phyloP scores from a whole-genome alignment of 2,888 invertebrate genomes.

The Euzetes globulus region DNA sequence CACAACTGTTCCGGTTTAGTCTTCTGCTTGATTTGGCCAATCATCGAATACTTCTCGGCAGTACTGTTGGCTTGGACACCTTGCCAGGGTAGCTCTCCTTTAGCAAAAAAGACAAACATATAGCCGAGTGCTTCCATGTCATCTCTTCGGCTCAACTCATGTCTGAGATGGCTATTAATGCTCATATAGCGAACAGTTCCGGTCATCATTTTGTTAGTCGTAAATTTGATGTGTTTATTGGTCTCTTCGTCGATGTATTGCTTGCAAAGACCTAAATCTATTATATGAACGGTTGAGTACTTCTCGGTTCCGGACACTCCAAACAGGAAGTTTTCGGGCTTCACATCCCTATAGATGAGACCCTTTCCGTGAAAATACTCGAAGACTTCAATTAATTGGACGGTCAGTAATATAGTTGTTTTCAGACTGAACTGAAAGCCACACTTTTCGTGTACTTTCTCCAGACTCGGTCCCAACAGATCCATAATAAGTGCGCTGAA shows the following conservation, averaged over 20 bases:
- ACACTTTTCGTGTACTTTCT: neutral
- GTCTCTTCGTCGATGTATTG: slow-evolving; percentile 24
- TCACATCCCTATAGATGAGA: slow-evolving; percentile 28
- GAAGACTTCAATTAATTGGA: slow-evolving; percentile 22
- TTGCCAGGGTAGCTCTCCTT: slow-evolving; percentile 28
- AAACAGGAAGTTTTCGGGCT: slow-evolving; percentile 33
- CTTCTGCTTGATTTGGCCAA: neutral
- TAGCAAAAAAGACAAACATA: slow-evolving; percentile 26
- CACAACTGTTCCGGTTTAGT: neutral
- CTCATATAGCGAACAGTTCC: slow-evolving; percentile 95
- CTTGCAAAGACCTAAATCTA: slow-evolving; percentile 35
- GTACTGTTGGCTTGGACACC: neutral
- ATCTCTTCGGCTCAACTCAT: slow-evolving; percentile 29
- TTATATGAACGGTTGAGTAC: slow-evolving; percentile 16
- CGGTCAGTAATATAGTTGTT: slow-evolving; percentile 17
- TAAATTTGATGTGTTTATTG: slow-evolving; percentile 43
- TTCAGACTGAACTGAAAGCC: slow-evolving; percentile 1
- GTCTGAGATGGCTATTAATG: slow-evolving; percentile 96
- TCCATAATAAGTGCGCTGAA: slow-evolving; percentile 28
- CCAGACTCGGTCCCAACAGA: slow-evolving; percentile 19
- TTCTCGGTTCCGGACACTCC: slow-evolving; percentile 18
- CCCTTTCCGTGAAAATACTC: slow-evolving; percentile 23
- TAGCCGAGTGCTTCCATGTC: slow-evolving; percentile 30
- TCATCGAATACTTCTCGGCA: neutral
- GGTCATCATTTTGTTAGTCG: slow-evolving; percentile 98